Evolutionary conservation across 2,113 vertebrate species (phyloP).

Genomic region (Ptychochromis oligacanthus): DNA sequence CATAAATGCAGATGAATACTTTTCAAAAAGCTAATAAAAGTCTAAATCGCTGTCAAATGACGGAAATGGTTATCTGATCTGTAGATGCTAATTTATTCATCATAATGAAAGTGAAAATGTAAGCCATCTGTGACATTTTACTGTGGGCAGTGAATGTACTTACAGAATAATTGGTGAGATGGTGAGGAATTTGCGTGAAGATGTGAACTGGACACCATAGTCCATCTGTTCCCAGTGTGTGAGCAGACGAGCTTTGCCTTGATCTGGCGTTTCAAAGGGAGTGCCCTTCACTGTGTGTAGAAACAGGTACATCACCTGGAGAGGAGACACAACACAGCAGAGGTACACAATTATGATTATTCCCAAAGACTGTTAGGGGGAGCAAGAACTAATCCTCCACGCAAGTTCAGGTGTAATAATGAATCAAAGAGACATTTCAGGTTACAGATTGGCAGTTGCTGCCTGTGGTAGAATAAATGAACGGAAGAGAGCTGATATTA

Average conservation of each 20-base stretch:
- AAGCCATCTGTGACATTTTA: background rate
- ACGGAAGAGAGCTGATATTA: background rate
- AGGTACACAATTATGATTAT: background rate
- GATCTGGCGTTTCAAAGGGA: slow-evolving; percentile 93
- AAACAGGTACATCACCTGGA: slow-evolving; percentile 92
- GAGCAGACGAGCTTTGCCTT: slow-evolving; percentile 91
- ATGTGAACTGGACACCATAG: slow-evolving; percentile 91
- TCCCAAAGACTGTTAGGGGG: background rate
- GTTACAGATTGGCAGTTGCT: background rate
- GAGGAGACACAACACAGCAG: background rate
- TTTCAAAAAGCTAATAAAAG: background rate
- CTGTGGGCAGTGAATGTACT: slow-evolving; percentile 63
- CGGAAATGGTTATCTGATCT: background rate
- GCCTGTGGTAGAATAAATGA: background rate
- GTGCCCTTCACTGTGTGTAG: slow-evolving; percentile 94
- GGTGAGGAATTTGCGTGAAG: slow-evolving; percentile 93
- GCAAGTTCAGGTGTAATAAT: background rate
- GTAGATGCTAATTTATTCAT: background rate
- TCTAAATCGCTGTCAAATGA: background rate
- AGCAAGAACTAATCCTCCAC: background rate
- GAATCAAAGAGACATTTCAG: background rate
- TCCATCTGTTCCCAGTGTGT: slow-evolving; percentile 98
- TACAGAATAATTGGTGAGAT: slow-evolving; percentile 92
- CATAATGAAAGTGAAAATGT: background rate
- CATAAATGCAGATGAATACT: background rate